Percentiles rank a stretch among this genome's conserved stretches.
These are phyloP conservation scores for Notothenia coriiceps DNA, from an alignment of 2,113 vertebrate genomes.

Conservation along the genomic window DNA sequence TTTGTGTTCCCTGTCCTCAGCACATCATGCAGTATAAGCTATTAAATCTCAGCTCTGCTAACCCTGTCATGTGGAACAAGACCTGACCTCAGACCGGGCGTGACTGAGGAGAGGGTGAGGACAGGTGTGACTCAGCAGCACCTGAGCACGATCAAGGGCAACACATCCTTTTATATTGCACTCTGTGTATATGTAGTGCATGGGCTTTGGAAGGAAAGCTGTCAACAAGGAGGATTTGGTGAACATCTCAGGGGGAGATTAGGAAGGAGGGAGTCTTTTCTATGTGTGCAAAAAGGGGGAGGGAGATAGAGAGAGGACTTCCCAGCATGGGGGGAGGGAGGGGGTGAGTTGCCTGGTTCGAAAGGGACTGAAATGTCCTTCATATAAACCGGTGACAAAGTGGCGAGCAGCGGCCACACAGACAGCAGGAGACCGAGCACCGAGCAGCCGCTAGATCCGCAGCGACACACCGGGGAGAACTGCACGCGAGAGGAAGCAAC, in stretches of 20 bases:
- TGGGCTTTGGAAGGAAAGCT: constrained; percentile 29
- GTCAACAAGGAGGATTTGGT: constrained; percentile 75
- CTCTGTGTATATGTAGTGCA: constrained; percentile 24
- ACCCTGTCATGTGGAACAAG: constrained; percentile 60
- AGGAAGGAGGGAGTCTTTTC: constrained; percentile 57
- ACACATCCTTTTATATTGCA: neutral
- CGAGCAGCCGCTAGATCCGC: constrained; percentile 39
- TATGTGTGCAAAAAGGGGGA: constrained; percentile 18
- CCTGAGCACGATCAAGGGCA: constrained; percentile 57
- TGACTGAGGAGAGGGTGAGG: neutral
- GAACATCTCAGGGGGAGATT: constrained; percentile 76
- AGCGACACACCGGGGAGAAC: constrained; percentile 29
- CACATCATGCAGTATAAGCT: constrained; percentile 49
- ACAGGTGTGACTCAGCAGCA: constrained; percentile 79
- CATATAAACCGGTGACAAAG: constrained; percentile 77
- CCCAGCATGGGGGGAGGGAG: constrained; percentile 64
- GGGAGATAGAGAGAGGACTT: constrained; percentile 41
- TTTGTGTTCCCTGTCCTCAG: constrained; percentile 65
- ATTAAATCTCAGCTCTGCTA: constrained; percentile 67
- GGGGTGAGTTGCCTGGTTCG: constrained; percentile 50
- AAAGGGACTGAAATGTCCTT: constrained; percentile 78
- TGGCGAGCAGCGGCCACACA: constrained; percentile 58
- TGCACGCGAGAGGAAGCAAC: constrained; percentile 8
- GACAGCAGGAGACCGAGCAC: constrained; percentile 32
- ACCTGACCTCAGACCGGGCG: constrained; percentile 48